phyloP scores from a whole-genome alignment of 2,888 invertebrate species.

The Globia sparganii region DNA sequence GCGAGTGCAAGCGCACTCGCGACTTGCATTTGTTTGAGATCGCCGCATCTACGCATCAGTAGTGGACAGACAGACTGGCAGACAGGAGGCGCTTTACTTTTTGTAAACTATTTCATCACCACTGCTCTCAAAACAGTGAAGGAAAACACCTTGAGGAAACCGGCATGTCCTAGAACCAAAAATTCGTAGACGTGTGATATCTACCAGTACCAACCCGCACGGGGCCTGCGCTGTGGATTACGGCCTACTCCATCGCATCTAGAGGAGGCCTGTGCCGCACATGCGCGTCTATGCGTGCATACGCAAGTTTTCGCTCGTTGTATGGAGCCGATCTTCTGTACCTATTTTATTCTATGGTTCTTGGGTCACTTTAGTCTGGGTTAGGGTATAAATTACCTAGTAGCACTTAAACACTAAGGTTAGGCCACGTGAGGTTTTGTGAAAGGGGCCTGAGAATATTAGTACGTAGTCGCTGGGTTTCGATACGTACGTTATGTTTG shows the following conservation, averaged over 20 bases:
- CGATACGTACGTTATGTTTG: not conserved
- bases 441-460: slow-evolving; percentile 35
- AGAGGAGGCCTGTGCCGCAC: not conserved
- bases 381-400: slow-evolving; percentile 12
- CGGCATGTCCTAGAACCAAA: not conserved
- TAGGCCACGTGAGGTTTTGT: slow-evolving; percentile 19
- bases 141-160: not conserved
- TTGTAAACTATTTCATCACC: not conserved
- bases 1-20: not conserved
- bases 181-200: not conserved
- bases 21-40: not conserved
- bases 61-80: too few relatives aligned
- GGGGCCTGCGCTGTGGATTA: not conserved
- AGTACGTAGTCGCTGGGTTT: slow-evolving; percentile 16
- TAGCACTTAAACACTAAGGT: slow-evolving; percentile 21
- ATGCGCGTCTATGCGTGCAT: not conserved
- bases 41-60: not conserved
- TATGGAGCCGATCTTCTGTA: not conserved
- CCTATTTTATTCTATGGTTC: not conserved
- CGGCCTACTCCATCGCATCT: not conserved
- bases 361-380: slow-evolving; percentile 2
- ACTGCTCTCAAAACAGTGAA: not conserved
- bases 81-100: too few relatives aligned
- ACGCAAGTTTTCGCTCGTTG: not conserved
- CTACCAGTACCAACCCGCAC: not conserved